Base-by-base conservation (phyloP, 2,113 vertebrate species). In the Pluvialis apricaria region DNA sequence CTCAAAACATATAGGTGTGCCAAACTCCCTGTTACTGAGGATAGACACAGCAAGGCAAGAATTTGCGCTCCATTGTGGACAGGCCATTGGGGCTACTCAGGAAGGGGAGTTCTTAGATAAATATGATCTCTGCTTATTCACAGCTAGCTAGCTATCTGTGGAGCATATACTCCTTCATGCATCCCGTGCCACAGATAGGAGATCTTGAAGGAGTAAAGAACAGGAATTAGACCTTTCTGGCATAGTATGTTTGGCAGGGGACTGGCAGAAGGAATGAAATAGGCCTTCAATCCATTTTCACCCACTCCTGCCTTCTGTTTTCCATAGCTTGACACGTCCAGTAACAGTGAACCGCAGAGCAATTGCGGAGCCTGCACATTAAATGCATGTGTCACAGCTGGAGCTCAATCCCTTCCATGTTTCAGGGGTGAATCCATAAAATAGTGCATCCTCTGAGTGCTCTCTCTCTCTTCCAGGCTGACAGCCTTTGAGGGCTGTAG, bases 351-450 rank as follows among this genome's bases (percentile, higher is more conserved):
- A 40, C 38, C 0, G 1, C 42, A 68, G 51, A 60, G 55, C 42
- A 79, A 10, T 21, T 82, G 42, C 70, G n/a, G 34, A 92, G 38
- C 32, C 1, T 0, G 1, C 13, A 13, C 4, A 1, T 16, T 62
- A 1, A 32, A 32, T 55, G 22, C 4, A 0, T 55, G 8, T 55
- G 24, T 44, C 49, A 68, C 75, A 85, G 86, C 54, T 90, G 89
- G 86, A 82, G 7, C 44, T 26, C 8, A 9, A 75, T 71, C 38
- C 38, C 29, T 92, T 21, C 18, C 5, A 0, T 60, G 38, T 80
- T 83, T 73, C 58, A 69, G 32, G 40, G 15, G 8, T 32, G 20
- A 66, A 52, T 65, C 25, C 7, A 1, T 66, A 64, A 90, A 70
- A 42, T 42, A 13, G 32, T 42, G 25, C 8, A 3, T 88, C 18